These are phyloP conservation scores for Ginglymostoma cirratum DNA, from an alignment of 2,113 vertebrate species.

Conservation along the genomic window DNA sequence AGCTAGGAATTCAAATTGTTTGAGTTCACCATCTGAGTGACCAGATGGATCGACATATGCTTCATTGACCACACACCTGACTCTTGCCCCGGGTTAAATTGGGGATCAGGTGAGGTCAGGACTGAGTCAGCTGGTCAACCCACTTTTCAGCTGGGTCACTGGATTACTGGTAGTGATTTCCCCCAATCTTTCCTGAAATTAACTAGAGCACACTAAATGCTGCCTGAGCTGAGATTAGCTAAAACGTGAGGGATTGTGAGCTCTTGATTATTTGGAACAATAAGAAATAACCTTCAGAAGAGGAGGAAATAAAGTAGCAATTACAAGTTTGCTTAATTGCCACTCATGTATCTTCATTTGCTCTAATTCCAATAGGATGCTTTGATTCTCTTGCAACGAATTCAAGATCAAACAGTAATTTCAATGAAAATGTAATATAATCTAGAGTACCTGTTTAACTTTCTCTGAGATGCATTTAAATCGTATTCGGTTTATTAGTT, in stretches of 20 bases:
- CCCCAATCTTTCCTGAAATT: neutral
- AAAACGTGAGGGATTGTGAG: neutral
- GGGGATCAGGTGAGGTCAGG: neutral
- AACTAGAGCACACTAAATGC: neutral
- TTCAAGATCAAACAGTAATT: neutral
- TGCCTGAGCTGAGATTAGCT: neutral
- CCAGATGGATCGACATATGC: neutral
- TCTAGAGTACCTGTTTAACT: conserved; percentile 49
- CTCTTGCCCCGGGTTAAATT: neutral
- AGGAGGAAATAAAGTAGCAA: neutral
- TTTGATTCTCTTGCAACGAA: neutral
- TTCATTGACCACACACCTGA: neutral
- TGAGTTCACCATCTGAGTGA: neutral
- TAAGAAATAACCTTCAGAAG: neutral
- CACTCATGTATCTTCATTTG: neutral
- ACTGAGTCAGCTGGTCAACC: neutral
- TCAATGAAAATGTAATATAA: neutral
- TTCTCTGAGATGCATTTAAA: conserved; percentile 49
- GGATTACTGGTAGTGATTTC: neutral
- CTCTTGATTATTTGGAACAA: neutral
- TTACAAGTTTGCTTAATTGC: neutral
- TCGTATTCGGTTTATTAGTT: conserved; percentile 48
- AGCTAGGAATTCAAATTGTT: neutral
- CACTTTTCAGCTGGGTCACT: neutral
- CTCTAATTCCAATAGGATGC: neutral